Evolutionary conservation across 2,113 vertebrate species (phyloP).

Genomic region (Chlorodrepanis virens): DNA sequence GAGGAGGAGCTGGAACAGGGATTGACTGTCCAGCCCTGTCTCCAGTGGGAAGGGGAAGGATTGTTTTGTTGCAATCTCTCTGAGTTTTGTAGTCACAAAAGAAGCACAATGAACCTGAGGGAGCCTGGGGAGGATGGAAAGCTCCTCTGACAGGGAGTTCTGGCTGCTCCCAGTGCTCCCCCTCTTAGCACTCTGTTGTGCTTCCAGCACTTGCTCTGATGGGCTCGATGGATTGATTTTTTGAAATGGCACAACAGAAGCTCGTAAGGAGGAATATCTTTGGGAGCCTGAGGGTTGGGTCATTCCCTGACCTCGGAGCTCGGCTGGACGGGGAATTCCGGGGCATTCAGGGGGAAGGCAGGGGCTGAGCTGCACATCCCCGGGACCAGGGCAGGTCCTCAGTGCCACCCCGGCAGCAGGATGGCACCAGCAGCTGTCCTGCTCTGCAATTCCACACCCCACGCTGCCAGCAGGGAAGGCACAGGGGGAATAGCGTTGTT

Average conservation of each 20-base stretch:
- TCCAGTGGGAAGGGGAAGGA: not conserved
- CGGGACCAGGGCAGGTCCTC: not conserved
- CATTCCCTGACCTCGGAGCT: not conserved
- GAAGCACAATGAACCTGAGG: not conserved
- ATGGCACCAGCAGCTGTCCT: not conserved
- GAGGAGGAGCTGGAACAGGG: not conserved
- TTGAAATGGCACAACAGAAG: not conserved
- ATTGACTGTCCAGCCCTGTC: not conserved
- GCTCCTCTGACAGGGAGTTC: not conserved
- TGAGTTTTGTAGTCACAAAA: not conserved
- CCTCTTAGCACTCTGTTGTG: not conserved
- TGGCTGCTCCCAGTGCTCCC: not conserved
- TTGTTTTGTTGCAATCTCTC: not conserved
- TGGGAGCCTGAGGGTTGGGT: not conserved
- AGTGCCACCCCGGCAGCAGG: not conserved
- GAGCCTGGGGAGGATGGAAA: not conserved
- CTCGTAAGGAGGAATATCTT: not conserved
- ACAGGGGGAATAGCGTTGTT: not conserved
- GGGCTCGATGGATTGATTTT: not conserved
- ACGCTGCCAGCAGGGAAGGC: not conserved
- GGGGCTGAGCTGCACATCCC: not conserved
- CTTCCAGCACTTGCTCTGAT: not conserved
- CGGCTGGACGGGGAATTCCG: not conserved
- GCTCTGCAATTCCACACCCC: not conserved
- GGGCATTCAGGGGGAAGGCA: too few species aligned